Conservation (phyloP, 2,797 vertebrate genomes). For the Myotis pilosus region DNA sequence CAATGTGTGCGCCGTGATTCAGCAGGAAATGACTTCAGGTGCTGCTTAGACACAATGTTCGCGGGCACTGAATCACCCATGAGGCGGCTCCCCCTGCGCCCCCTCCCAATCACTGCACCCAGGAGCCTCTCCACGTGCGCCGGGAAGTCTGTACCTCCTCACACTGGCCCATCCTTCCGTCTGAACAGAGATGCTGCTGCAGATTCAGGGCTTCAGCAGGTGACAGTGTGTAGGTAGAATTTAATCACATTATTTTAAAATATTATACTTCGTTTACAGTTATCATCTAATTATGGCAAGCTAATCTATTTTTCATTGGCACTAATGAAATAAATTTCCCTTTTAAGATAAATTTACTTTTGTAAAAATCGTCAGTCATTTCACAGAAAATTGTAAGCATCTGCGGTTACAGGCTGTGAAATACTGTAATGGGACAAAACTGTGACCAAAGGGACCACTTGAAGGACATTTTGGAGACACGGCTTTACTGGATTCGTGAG, state of each 20-base stretch:
- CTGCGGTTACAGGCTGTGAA: not conserved
- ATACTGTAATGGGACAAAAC: not conserved
- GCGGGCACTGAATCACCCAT: not conserved
- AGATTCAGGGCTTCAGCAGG: not conserved
- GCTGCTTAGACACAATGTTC: not conserved
- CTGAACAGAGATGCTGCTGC: not conserved
- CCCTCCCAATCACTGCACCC: not conserved
- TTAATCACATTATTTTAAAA: not conserved
- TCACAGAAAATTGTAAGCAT: not conserved
- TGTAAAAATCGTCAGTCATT: slow-evolving; percentile 15
- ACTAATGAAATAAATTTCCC: not conserved
- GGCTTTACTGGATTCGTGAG: not conserved
- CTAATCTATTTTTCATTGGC: not conserved
- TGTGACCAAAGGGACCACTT: not conserved
- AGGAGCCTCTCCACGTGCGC: not conserved
- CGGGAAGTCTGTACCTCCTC: not conserved
- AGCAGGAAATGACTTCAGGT: not conserved
- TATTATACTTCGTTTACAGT: not conserved
- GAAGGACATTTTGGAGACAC: not conserved
- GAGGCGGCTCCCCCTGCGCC: not conserved
- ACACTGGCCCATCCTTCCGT: not conserved
- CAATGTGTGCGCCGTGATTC: not conserved
- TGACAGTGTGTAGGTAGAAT: not conserved
- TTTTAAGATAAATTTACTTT: slow-evolving; percentile 4
- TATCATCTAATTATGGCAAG: not conserved